A percentile compares a stretch with the other conserved stretches of the same genome.
phyloP scores from a whole-genome alignment of 2,888 invertebrate genomes.

The Hecatera dysodea region DNA sequence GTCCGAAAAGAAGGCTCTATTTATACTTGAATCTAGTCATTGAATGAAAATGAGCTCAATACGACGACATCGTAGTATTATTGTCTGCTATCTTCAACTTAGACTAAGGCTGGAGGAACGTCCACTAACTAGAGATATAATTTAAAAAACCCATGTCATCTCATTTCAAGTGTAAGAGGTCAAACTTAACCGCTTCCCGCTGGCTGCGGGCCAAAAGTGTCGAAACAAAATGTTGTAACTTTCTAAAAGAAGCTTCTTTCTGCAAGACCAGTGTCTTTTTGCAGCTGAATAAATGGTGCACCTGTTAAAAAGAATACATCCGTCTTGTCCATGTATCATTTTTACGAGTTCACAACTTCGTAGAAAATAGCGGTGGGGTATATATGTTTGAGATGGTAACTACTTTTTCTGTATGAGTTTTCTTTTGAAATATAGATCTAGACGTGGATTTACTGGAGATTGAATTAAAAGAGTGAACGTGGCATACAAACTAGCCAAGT shows the following conservation, averaged over 20 bases:
- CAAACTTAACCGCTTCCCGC: slow-evolving; percentile 31
- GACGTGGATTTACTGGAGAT: slow-evolving; percentile 3
- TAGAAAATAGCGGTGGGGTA: background rate
- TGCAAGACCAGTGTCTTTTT: slow-evolving; percentile 23
- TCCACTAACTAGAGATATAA: slow-evolving; percentile 13
- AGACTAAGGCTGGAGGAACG: background rate
- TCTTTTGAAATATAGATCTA: background rate
- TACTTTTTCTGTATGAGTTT: background rate
- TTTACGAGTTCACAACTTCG: slow-evolving; percentile 26
- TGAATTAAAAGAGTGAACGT: slow-evolving; percentile 4
- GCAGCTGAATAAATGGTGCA: slow-evolving; percentile 29
- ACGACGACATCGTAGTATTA: background rate
- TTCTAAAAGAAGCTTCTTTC: slow-evolving; percentile 27
- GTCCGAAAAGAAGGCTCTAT: background rate
- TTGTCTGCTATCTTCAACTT: background rate
- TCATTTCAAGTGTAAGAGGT: slow-evolving; percentile 49
- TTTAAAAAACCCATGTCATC: slow-evolving; percentile 25
- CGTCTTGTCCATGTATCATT: slow-evolving; percentile 29
- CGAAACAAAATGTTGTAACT: slow-evolving; percentile 47
- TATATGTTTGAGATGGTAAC: slow-evolving; percentile 8
- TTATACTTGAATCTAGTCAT: background rate
- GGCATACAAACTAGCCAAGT: background rate
- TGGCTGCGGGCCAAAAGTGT: slow-evolving; percentile 42
- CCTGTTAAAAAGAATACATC: slow-evolving; percentile 29
- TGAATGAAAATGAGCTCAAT: background rate